Percentiles rank a stretch among this genome's conserved stretches.
These are phyloP conservation scores for Mythimna impura DNA, from an alignment of 2,888 invertebrate genomes.

Conservation along the genomic window DNA sequence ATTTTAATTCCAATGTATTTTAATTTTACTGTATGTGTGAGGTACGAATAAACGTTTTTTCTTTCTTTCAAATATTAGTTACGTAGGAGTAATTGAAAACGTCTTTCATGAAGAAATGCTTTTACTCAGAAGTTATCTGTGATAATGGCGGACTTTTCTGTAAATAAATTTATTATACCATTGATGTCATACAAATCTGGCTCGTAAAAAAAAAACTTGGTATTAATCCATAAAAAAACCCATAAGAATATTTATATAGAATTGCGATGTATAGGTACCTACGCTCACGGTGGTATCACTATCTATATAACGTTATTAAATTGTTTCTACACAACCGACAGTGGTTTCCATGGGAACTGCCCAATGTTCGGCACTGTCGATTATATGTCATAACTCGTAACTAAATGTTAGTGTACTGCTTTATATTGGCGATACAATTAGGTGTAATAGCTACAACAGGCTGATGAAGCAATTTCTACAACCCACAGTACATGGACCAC, in stretches of 20 bases:
- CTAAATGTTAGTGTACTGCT: slow-evolving; percentile 19
- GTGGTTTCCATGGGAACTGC: not conserved
- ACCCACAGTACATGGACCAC: not conserved
- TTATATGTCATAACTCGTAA: not conserved
- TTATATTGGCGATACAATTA: not conserved
- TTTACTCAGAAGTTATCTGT: not conserved
- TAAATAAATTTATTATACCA: too few relatives aligned
- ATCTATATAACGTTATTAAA: slow-evolving; percentile 2
- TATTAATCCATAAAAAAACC: not conserved
- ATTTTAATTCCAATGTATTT: too few relatives aligned
- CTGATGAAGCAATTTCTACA: slow-evolving; percentile 17
- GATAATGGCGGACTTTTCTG: not conserved
- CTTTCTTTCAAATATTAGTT: not conserved
- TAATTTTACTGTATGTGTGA: too few relatives aligned
- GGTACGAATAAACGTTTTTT: too few relatives aligned
- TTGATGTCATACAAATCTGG: too few relatives aligned
- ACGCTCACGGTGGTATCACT: slow-evolving; percentile 4
- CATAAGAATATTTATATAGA: not conserved
- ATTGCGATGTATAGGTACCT: not conserved
- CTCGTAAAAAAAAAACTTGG: not conserved
- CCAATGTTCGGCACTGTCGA: not conserved
- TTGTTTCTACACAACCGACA: not conserved
- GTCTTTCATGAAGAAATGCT: not conserved
- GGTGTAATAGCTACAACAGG: not conserved
- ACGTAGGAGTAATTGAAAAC: not conserved